These are phyloP conservation scores for Sinotaia quadrata DNA, from an alignment of 2,888 invertebrate genomes.

Conservation along the genomic window DNA sequence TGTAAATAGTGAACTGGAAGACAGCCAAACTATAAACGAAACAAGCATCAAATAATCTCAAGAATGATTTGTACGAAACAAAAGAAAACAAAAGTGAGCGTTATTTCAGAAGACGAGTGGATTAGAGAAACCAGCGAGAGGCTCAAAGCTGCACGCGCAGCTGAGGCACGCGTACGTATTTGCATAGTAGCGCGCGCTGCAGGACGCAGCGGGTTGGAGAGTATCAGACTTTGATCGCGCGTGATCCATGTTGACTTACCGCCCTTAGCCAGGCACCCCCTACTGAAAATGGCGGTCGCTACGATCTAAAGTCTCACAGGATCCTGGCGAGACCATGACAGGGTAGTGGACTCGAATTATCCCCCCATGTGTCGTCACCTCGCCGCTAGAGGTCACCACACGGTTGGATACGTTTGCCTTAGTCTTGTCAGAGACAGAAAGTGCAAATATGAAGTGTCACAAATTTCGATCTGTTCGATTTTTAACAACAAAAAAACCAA, in stretches of 20 bases:
- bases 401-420: slow-evolving; percentile 17
- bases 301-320: slow-evolving; percentile 10
- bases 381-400: slow-evolving; percentile 21
- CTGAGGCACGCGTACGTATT: slow-evolving; percentile 18
- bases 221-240: slow-evolving; percentile 30
- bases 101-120: background rate
- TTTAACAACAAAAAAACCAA: too few species aligned
- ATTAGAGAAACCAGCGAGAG: background rate
- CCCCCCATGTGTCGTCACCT: slow-evolving; percentile 20
- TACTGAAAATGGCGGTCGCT: slow-evolving; percentile 27
- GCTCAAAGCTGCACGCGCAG: background rate
- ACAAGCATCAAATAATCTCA: background rate
- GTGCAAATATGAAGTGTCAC: slow-evolving; percentile 24
- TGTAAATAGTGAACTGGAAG: too few species aligned
- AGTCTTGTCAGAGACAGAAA: slow-evolving; percentile 12
- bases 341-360: slow-evolving; percentile 18
- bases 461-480: too few species aligned
- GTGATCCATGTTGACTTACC: slow-evolving; percentile 32
- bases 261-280: slow-evolving; percentile 24
- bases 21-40: too few species aligned
- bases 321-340: slow-evolving; percentile 17
- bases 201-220: slow-evolving; percentile 25
- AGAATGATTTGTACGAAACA: too few species aligned
- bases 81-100: too few species aligned
- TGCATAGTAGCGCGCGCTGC: slow-evolving; percentile 26